Evolutionary conservation across 2,888 invertebrate genomes (phyloP).

Genomic region (Cantharis rustica): DNA sequence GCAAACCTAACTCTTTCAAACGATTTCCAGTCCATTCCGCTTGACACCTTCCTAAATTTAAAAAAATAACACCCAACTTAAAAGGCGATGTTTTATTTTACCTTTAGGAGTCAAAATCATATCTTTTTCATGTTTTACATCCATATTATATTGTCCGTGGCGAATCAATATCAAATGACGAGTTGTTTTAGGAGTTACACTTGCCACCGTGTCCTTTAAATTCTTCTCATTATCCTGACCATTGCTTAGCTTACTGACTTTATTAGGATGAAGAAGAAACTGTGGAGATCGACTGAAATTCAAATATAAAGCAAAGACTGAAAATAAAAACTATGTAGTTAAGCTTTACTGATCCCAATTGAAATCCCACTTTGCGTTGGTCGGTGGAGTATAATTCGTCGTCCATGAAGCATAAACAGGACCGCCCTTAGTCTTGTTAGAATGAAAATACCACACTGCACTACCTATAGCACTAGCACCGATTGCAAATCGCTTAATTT

Average conservation of each 20-base stretch:
- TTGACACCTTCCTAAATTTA: conserved; percentile 70
- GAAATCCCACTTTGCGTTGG: conserved; percentile 74
- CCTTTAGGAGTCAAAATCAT: conserved; percentile 82
- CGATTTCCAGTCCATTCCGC: conserved; percentile 85
- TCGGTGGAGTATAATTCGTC: conserved; percentile 65
- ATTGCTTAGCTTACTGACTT: conserved; percentile 51
- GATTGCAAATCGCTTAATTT: conserved; percentile 62
- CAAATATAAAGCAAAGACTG: background rate
- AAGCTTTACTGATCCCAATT: conserved; percentile 86
- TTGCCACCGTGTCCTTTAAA: conserved; percentile 69
- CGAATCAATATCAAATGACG: conserved; percentile 89
- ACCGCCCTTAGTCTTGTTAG: conserved; percentile 52
- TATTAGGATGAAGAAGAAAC: conserved; percentile 66
- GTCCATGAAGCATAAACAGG: conserved; percentile 71
- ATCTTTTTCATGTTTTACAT: conserved; percentile 73
- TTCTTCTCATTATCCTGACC: conserved; percentile 68
- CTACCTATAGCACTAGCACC: conserved; percentile 71
- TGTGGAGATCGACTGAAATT: conserved; percentile 72
- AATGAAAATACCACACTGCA: conserved; percentile 64
- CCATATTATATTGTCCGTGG: conserved; percentile 91
- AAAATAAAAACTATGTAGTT: background rate
- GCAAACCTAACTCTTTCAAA: conserved; percentile 74
- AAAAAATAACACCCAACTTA: background rate
- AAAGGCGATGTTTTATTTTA: conserved; percentile 44
- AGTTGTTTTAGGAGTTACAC: conserved; percentile 64